These are phyloP conservation scores for Trachemys scripta DNA, from an alignment of 2,113 vertebrate genomes.

Conservation along the genomic window DNA sequence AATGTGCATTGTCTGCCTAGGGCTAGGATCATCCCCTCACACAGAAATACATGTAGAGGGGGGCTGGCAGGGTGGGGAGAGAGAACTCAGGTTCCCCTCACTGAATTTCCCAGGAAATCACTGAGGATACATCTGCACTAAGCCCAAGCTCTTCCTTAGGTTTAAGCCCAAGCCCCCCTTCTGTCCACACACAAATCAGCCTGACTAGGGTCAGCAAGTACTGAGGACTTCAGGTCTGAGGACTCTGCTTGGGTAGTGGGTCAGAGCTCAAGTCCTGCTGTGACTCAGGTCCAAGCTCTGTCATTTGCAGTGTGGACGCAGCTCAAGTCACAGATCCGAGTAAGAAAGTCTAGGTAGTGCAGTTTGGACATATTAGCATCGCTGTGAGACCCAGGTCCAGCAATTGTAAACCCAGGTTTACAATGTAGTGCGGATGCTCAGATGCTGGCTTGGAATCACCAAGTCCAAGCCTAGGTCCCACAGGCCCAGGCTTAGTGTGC, in stretches of 20 bases:
- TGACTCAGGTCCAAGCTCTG: neutral
- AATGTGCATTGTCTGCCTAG: neutral
- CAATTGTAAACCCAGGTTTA: neutral
- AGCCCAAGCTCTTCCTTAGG: neutral
- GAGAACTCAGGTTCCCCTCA: neutral
- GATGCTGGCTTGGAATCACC: neutral
- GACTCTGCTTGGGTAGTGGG: neutral
- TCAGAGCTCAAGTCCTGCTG: neutral
- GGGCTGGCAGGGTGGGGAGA: neutral
- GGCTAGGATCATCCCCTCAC: neutral
- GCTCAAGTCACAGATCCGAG: neutral
- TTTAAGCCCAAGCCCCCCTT: neutral
- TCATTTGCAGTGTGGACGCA: neutral
- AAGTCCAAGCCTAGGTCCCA: neutral
- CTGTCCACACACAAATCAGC: neutral
- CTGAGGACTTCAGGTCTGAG: neutral
- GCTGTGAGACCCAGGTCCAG: neutral
- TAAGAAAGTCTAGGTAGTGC: neutral
- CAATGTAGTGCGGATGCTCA: neutral
- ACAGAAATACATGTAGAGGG: neutral
- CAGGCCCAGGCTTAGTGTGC: neutral
- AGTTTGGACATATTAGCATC: neutral
- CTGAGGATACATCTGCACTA: neutral
- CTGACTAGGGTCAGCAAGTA: neutral
- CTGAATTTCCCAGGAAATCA: neutral